Conservation (phyloP, 2,113 vertebrate genomes). For the Nyctereutes procyonoides region DNA sequence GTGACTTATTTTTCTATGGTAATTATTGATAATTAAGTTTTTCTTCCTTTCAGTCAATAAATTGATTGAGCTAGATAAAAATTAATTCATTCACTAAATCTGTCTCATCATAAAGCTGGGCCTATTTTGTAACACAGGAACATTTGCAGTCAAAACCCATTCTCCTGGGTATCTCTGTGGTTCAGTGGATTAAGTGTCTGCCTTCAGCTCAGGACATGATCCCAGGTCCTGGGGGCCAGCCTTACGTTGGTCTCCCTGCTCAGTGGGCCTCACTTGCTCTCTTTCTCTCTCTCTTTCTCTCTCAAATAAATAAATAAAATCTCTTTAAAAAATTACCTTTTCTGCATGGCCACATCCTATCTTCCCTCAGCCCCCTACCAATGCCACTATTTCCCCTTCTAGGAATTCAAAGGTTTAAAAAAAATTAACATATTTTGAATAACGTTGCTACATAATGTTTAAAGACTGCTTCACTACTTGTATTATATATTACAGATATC, state of each 20-base stretch:
- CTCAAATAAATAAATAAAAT: neutral
- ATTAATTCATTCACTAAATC: neutral
- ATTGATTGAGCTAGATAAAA: neutral
- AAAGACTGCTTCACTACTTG: neutral
- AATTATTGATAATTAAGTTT: neutral
- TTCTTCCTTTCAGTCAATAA: neutral
- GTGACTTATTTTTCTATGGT: neutral
- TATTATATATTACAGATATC: neutral
- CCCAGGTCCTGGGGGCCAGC: neutral
- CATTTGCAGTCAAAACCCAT: neutral
- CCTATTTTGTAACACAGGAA: neutral
- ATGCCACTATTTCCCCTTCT: neutral
- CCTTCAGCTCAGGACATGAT: neutral
- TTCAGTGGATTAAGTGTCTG: neutral
- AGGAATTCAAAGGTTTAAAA: neutral
- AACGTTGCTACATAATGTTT: neutral
- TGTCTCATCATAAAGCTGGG: neutral
- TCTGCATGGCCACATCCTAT: neutral
- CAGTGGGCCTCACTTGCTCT: neutral
- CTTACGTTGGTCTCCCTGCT: neutral
- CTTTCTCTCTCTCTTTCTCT: neutral
- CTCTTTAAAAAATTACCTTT: neutral
- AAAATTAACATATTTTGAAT: neutral
- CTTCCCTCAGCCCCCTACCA: fast-evolving
- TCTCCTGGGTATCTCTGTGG: neutral